phyloP scores from a whole-genome alignment of 2,113 vertebrate genomes.

The Sceloporus undulatus region DNA sequence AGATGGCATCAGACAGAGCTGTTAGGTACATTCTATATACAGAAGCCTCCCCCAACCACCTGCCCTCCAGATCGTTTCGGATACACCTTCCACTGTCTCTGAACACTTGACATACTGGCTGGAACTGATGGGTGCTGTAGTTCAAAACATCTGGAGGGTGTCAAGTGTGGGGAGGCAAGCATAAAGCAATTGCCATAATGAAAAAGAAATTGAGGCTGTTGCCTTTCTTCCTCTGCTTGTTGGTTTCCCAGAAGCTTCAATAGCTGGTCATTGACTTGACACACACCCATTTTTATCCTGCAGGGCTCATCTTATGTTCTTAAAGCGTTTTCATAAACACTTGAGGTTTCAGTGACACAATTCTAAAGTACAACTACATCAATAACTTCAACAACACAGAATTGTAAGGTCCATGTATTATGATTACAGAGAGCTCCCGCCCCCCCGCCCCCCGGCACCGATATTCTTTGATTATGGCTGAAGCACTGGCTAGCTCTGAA shows the following conservation, averaged over 20 bases:
- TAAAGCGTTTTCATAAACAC: neutral
- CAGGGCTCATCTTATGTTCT: neutral
- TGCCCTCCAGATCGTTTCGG: neutral
- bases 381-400: constrained; percentile 19
- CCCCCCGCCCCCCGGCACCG: constrained; percentile 39
- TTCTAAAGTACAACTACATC: constrained; percentile 37
- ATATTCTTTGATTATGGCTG: constrained; percentile 68
- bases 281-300: neutral
- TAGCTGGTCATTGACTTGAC: neutral
- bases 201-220: neutral
- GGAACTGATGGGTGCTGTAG: neutral
- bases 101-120: neutral
- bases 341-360: neutral
- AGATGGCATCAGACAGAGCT: neutral
- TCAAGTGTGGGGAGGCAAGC: neutral
- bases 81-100: neutral
- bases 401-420: constrained; percentile 36
- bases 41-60: neutral
- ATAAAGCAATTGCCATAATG: neutral
- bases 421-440: constrained; percentile 54
- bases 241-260: neutral
- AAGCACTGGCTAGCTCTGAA: constrained; percentile 77
- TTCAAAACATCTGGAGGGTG: neutral
- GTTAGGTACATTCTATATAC: neutral
- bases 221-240: neutral